Evolutionary conservation across 30 jellyfish, hydroid and myxozoan species (phyloP), one percentile per base, ranked within the genome.

Genomic region (Aurelia sp.): DNA sequence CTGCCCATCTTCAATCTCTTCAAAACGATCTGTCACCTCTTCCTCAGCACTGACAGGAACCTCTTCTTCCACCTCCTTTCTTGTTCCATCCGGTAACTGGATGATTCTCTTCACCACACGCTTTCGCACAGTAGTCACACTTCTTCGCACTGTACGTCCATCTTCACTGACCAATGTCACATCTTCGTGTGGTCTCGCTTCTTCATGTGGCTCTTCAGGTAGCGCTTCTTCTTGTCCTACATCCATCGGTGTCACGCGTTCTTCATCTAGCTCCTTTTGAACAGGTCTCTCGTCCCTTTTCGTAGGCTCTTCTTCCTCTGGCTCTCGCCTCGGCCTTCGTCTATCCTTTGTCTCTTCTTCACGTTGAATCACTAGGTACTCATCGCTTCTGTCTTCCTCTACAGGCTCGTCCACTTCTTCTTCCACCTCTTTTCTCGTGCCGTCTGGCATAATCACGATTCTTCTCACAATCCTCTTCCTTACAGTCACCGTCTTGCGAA

Each of bases 41-140:
- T 30, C 20, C 22, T 66, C 89, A 17, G 89, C 65, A n/a, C 86
- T 71, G 37, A 73, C 89, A 3, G 95, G 95, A 50, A 85, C 94
- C 79, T 84, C 96, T 33, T 90, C 97, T 72, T 91, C 97, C 16
- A 91, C 73, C 85, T 84, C 97, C 51, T 84, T 76, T 31, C 86
- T 72, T 33, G 93, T 77, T 37, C 96, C 97, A 55, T 91, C 97
- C 0, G 97, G 97, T 73, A 84, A 47, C 16, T 31, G 86, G 75
- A 91, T 71, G 89, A 91, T 78, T 62, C 91, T 91, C 75, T 89
- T 88, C 41, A 91, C 89, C 57, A 84, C 85, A 31, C 96, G 82
- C 81, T 71, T 91, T 51, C 91, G 78, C 66, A 91, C 89, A 33
- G 96, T 86, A 53, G 74, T 15, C 31, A 90, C 78, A 18, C 76